A percentile compares a stretch with the other conserved stretches of the same genome.
Evolutionary conservation across 2,888 invertebrate genomes (phyloP).

Genomic region (Diachrysia chrysitis): DNA sequence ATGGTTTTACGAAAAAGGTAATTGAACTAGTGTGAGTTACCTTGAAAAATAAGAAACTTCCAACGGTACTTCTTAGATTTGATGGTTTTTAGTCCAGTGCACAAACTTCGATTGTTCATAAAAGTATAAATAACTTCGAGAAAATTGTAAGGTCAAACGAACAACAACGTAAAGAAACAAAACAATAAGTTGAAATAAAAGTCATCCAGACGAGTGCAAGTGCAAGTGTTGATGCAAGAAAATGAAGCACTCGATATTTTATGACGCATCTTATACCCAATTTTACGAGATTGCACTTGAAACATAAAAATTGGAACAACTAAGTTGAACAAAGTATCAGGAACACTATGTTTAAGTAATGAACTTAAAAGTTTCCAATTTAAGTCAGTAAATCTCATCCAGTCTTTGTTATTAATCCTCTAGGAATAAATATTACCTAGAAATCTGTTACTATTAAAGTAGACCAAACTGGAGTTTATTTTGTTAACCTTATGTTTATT

Average conservation of each 20-base stretch:
- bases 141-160: background rate
- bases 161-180: background rate
- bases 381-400: background rate
- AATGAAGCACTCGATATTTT: background rate
- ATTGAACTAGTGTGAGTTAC: too few relatives aligned
- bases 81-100: too few relatives aligned
- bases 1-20: too few relatives aligned
- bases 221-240: background rate
- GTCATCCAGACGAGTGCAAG: background rate
- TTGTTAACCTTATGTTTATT: too few relatives aligned
- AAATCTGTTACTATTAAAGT: background rate
- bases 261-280: background rate
- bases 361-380: background rate
- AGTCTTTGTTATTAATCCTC: background rate
- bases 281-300: constrained; percentile 13
- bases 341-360: background rate
- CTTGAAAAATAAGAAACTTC: too few relatives aligned
- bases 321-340: background rate
- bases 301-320: background rate
- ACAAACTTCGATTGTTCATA: too few relatives aligned
- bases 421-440: background rate
- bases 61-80: too few relatives aligned
- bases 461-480: too few relatives aligned
- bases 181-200: background rate
- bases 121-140: too few relatives aligned